Evolutionary conservation across 1,140 invertebrate genomes (phyloP).

Genomic region (Papilio polytes): DNA sequence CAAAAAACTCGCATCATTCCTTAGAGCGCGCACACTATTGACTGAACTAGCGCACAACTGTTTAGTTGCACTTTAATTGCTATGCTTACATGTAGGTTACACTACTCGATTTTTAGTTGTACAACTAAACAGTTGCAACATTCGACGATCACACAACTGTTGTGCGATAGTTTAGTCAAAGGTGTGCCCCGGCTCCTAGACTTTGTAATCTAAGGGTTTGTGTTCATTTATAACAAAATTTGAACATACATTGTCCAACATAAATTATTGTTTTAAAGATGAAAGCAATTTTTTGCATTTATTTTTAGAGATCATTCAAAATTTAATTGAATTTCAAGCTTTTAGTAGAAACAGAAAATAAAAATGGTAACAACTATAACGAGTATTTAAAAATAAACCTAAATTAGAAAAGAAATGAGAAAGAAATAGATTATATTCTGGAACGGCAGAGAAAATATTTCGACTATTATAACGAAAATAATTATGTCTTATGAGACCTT

Average conservation of each 20-base stretch:
- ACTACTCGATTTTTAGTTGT: no score
- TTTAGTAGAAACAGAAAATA: conserved; percentile 7
- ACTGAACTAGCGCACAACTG: no score
- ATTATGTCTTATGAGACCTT: neutral
- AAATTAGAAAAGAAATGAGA: neutral
- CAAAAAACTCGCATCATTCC: neutral
- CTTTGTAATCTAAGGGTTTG: no score
- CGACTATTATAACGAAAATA: neutral
- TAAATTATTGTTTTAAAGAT: neutral
- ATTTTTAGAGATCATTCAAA: neutral
- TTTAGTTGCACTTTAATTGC: no score
- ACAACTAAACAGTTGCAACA: no score
- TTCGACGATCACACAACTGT: no score
- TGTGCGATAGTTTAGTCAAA: no score
- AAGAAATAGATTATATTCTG: neutral
- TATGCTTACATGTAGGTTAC: no score
- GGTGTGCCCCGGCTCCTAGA: no score
- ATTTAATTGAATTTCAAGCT: neutral
- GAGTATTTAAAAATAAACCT: neutral
- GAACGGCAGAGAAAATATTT: neutral
- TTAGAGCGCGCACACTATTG: neutral
- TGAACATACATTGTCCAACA: neutral
- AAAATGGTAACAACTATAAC: neutral
- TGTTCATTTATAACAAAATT: no score
- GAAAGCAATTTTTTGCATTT: neutral